These are phyloP conservation scores for Pterocles orientalis DNA, from an alignment of 2,113 vertebrate genomes.

Conservation along the genomic window DNA sequence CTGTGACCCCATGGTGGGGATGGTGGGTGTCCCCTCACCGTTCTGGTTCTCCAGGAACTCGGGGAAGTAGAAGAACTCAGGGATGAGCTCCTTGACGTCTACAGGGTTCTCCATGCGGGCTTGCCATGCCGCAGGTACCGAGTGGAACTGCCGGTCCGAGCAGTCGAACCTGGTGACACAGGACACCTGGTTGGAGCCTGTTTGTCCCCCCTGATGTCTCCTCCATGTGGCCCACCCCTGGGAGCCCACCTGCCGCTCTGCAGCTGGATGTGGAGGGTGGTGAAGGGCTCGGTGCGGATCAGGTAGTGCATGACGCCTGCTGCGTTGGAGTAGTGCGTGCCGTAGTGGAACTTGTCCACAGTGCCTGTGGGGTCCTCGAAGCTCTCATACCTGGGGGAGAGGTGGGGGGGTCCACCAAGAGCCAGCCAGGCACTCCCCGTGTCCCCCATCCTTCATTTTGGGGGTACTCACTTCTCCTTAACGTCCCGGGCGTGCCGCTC, in stretches of 20 bases:
- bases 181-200: not conserved
- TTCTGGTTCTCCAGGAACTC: constrained; percentile 97
- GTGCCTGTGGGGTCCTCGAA: constrained; percentile 95
- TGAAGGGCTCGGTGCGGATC: constrained; percentile 97
- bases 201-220: fast-evolving
- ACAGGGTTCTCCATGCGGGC: constrained; percentile 95
- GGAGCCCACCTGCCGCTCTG: constrained; percentile 90
- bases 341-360: constrained; percentile 97
- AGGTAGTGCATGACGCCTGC: constrained; percentile 99
- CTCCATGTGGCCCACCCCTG: fast-evolving
- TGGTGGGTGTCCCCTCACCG: constrained; percentile 51
- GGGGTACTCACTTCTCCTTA: constrained; percentile 88
- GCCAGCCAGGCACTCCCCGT: fast-evolving
- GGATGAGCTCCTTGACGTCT: constrained; percentile 97
- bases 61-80: constrained; percentile 96
- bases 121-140: constrained; percentile 93
- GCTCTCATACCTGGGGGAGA: constrained; percentile 86
- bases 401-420: not conserved
- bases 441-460: fast-evolving
- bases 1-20: not conserved
- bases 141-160: constrained; percentile 96
- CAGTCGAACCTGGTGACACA: constrained; percentile 89
- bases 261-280: constrained; percentile 94
- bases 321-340: constrained; percentile 98
- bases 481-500: constrained; percentile 90